Evolutionary conservation across 53 echinoderm and acorn worm species (phyloP), one percentile per base, ranked within the genome.

Genomic region (Arbacia lixula): DNA sequence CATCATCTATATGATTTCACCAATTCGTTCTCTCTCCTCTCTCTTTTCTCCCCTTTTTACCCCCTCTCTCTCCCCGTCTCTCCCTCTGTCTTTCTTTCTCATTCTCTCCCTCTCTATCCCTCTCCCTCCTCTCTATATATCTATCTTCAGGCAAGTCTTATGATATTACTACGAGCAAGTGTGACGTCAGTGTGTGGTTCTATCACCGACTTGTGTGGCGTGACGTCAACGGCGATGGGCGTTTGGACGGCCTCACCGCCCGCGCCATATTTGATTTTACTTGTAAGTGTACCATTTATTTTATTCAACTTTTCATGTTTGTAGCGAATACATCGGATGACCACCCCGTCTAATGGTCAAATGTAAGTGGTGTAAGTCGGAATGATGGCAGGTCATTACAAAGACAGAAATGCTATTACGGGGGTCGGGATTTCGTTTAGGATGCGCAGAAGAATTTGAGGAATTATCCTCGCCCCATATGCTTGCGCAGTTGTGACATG

Each of bases 171-270:
- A 93, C 86, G 16, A 63, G 37, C 37, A 66, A 68, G 16, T 17
- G 26, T 11, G 63, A 74, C 35, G 41, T 67, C 2, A 67, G 56
- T 4, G 37, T 77, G 27, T 95, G 95, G 95, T 95, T 85, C 67
- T 95, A 95, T 42, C 95, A 95, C 73, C 87, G 92, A 10, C 87
- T 95, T 20, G 66, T 78, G 9, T 95, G 92, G 90, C 67, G 31
- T 12, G 95, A 95, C 56, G 92, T 89, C 72, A 87, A 95, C 62
- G 89, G 89, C 3, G 95, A 95, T 66, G 95, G 95, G 4, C 77
- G 86, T 20, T 87, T 87, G 42, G 95, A 95, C 66, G 95, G 90
- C 40, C 53, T 95, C 55, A 77, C 92, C 20, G 85, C 90, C 3
- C 72, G 95, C 35, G 85, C 77, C 2, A 72, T 76, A 10, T 78